Evolutionary conservation across 2,797 vertebrate genomes (phyloP).

Genomic region (Setipinna tenuifilis): DNA sequence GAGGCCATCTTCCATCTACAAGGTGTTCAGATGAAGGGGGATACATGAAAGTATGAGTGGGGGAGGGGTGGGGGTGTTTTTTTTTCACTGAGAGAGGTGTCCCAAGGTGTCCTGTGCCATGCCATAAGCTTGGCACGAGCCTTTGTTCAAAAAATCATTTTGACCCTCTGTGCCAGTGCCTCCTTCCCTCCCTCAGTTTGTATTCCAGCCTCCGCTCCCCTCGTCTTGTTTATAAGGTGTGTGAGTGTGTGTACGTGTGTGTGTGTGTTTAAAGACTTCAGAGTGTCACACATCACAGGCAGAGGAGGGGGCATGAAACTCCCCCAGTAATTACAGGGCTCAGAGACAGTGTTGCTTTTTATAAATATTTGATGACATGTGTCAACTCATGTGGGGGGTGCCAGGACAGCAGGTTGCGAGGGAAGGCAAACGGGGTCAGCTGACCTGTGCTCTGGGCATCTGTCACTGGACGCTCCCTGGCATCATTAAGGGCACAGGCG

Average conservation of each 20-base stretch:
- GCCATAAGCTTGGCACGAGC: neutral
- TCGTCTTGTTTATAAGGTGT: constrained; percentile 6
- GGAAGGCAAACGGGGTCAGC: neutral
- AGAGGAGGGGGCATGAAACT: constrained; percentile 63
- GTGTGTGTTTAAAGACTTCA: neutral
- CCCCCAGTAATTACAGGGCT: constrained; percentile 77
- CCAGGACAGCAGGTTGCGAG: constrained; percentile 1
- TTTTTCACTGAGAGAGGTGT: neutral
- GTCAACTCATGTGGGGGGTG: neutral
- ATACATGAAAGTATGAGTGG: neutral
- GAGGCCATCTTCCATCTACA: constrained; percentile 3
- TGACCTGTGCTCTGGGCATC: constrained; percentile 61
- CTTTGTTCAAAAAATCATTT: neutral
- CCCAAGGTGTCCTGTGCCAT: neutral
- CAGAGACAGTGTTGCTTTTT: constrained; percentile 71
- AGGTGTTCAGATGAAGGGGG: neutral
- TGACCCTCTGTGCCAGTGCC: neutral
- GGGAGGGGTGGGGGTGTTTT: neutral
- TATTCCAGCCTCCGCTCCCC: neutral
- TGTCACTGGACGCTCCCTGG: constrained; percentile 63
- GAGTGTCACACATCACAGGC: neutral
- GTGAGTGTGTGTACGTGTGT: constrained; percentile 20
- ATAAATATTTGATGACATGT: constrained; percentile 88
- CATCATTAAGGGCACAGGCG: constrained; percentile 72
- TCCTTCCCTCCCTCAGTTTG: neutral